Evolutionary conservation across 2,888 invertebrate species (phyloP).

Genomic region (Pterobdella sp.): DNA sequence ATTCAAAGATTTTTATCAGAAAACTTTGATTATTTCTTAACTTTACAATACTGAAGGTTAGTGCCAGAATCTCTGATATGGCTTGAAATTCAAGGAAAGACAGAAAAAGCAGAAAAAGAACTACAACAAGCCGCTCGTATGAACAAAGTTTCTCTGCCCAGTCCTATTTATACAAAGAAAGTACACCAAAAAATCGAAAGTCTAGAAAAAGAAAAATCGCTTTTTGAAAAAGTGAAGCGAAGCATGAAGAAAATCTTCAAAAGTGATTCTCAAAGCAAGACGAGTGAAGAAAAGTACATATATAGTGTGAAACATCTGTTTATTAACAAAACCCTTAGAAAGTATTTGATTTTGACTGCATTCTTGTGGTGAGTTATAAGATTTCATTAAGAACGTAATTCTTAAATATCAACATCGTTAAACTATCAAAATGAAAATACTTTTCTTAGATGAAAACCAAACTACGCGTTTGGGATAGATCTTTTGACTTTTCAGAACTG

Average conservation of each 20-base stretch:
- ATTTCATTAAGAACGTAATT: no score
- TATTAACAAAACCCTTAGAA: background rate
- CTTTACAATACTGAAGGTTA: no score
- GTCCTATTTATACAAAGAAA: constrained; percentile 23
- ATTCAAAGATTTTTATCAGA: background rate
- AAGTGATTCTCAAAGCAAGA: background rate
- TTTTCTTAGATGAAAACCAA: no score
- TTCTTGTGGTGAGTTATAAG: constrained; percentile 7
- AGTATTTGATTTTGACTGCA: background rate
- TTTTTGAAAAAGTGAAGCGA: no score
- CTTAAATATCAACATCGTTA: no score
- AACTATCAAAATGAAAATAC: no score
- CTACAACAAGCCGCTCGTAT: constrained; percentile 37
- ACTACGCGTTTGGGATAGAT: no score
- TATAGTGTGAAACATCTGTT: constrained; percentile 9
- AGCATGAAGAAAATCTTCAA: background rate
- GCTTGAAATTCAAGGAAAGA: constrained; percentile 36
- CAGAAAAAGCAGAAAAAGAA: constrained; percentile 36
- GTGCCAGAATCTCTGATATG: constrained; percentile 39
- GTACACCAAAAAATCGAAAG: no score
- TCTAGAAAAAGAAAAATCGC: background rate
- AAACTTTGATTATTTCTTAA: no score
- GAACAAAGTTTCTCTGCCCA: constrained; percentile 35
- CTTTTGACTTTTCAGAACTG: no score
- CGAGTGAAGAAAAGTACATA: background rate